Base-by-base conservation (phyloP, 2,888 invertebrate genomes). In the Pycnomerus fuliginosus region DNA sequence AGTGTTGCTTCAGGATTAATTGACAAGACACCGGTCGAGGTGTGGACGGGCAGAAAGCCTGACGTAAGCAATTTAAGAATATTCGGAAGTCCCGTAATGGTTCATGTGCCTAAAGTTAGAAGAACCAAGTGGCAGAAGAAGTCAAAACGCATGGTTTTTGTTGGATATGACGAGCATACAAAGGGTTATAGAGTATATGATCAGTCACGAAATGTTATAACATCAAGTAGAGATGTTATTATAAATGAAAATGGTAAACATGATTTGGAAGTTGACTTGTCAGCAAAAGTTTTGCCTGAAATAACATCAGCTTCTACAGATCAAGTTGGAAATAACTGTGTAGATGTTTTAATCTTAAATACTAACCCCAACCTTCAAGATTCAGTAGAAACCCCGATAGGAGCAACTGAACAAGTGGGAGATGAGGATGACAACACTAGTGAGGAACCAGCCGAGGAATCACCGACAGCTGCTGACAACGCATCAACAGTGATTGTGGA, bases 41-140 rank as follows among this genome's bases (percentile, higher is more conserved):
- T 27, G 13, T 15, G 30, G 15, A 3, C 3, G 5, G 15, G 15
- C 14, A 25, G n/a, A 12, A 30, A 30, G n/a, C 65, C 67, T 10
- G 48, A 64, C 44, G 17, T 73, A 0, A 49, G 40, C 27, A 53
- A 67, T 17, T 17, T 70, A 11, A 43, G 57, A 22, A 56, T 65
- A 22, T 72, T 73, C 60, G 70, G 69, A 10, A 53, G 55, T 12
- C 32, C 53, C 25, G 61, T 57, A 2, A 62, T 62, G 52, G 55
- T 53, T 8, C 61, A 65, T 43, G 42, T 66, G 12, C 62, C 64
- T 2, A 60, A 64, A 47, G 54, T 62, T 28, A 57, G 56, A 34
- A 38, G 61, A n/a, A 37, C 27, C 13, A 66, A 64, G 49, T 58
- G 53, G 50, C 61, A 66, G 52, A 36, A 56, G 3, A 69, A 69